phyloP scores from a whole-genome alignment of 2,888 invertebrate genomes.

The Argyra leucocephala region DNA sequence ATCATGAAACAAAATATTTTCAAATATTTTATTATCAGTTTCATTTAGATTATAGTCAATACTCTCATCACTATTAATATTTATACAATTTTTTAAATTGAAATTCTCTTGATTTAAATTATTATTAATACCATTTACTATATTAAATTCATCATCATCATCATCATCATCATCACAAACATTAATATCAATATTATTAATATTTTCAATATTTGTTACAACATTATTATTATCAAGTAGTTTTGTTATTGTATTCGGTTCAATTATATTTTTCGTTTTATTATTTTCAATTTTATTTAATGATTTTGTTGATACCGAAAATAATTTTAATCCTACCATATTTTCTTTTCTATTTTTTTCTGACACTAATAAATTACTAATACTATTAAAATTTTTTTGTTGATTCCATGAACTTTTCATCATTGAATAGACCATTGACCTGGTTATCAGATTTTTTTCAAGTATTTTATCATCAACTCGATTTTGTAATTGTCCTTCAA shows the following conservation, averaged over 20 bases:
- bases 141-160: background rate
- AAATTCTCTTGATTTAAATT: background rate
- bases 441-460: slow-evolving; percentile 28
- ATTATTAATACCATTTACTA: background rate
- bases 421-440: slow-evolving; percentile 31
- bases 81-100: background rate
- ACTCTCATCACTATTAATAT: background rate
- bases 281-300: background rate
- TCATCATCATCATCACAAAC: background rate
- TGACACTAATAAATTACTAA: background rate
- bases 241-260: background rate
- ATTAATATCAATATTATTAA: background rate
- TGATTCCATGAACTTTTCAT: slow-evolving; percentile 25
- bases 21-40: background rate
- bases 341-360: too few species aligned
- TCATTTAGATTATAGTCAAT: background rate
- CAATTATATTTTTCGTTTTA: background rate
- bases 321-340: too few species aligned
- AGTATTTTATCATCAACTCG: slow-evolving; percentile 24
- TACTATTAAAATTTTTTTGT: background rate
- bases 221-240: background rate
- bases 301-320: background rate
- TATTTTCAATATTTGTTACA: background rate
- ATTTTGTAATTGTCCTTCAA: slow-evolving; percentile 34
- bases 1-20: background rate